Evolutionary conservation across 2,113 vertebrate genomes (phyloP), one percentile per base, ranked within the genome.

Genomic region (Spea multiplicata): DNA sequence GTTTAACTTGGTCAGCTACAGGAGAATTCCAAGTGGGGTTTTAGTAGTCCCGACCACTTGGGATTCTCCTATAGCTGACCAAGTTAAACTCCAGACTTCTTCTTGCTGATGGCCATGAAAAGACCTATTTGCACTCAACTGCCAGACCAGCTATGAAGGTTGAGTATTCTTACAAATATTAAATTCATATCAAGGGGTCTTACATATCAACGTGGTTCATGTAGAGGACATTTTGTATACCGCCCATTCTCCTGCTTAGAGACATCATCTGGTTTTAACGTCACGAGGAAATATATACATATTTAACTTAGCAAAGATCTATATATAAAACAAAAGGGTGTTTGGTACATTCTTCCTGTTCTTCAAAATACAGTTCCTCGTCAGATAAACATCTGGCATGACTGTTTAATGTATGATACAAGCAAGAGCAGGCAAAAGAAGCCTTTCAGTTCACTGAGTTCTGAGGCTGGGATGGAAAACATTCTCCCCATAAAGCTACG

Each of bases 201-300:
- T 48, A 75, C 64, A 66, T 75, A 64, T 75, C 74, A 75, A n/a
- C 8, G 48, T 67, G 65, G 55, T 75, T n/a, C 49, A 75, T 66
- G 53, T 44, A 55, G 4, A 44, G 46, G 44, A 10, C 17, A 16
- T 16, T 10, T 53, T 17, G 64, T 8, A 50, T 1, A 44, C 47
- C 16, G 64, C 74, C 2, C 64, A 57, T 48, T 14, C 64, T 4
- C 5, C 13, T 17, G n/a, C 53, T 66, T 49, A 66, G 66, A 69
- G 57, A 76, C 52, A 57, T 48, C 30, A 17, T 76, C 50, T 69
- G 1, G 30, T 30, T 17, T 76, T 66, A 68, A 49, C 59, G 74
- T 69, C 74, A 76, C 12, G 5, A 6, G 13, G 4, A 1, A 76
- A 66, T 1, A 76, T 76, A 76, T 68, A 76, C 74, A 76, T 44